Percentiles rank a stretch among this genome's conserved stretches.
Evolutionary conservation across 2,797 vertebrate genomes (phyloP).

Genomic region (Danionella dracula): DNA sequence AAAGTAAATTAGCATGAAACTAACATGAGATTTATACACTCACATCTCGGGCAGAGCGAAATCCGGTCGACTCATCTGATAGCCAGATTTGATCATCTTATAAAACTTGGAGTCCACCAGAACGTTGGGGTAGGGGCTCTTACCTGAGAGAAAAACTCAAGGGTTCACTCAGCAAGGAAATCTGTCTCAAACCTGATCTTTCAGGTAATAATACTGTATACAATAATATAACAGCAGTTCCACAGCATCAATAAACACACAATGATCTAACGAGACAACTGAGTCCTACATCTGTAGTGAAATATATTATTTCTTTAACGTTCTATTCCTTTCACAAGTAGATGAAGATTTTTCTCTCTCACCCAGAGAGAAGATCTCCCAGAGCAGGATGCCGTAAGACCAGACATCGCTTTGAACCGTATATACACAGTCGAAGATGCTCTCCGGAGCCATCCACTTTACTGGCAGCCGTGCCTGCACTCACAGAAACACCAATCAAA

Average conservation of each 20-base stretch:
- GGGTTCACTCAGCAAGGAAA: background rate
- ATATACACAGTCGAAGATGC: slow-evolving; percentile 96
- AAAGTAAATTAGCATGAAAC: too few relatives aligned
- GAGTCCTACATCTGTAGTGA: too few relatives aligned
- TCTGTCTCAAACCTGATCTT: too few relatives aligned
- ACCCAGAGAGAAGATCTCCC: slow-evolving; percentile 99
- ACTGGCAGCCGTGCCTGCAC: slow-evolving; percentile 91
- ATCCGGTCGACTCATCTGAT: slow-evolving; percentile 90
- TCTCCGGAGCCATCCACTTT: slow-evolving; percentile 99
- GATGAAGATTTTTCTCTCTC: slow-evolving; percentile 40
- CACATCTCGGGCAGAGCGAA: slow-evolving; percentile 87
- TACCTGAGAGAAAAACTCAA: slow-evolving; percentile 68
- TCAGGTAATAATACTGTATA: too few relatives aligned
- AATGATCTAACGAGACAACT: too few relatives aligned
- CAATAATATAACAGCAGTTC: too few relatives aligned
- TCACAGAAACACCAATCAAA: background rate
- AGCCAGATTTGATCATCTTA: slow-evolving; percentile 91
- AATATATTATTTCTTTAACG: too few relatives aligned
- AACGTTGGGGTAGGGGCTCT: slow-evolving; percentile 90
- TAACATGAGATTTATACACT: too few relatives aligned
- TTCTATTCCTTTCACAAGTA: too few relatives aligned
- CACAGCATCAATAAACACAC: too few relatives aligned
- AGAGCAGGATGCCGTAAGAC: slow-evolving; percentile 96
- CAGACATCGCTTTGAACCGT: slow-evolving; percentile 97
- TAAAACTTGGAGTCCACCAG: slow-evolving; percentile 94